Base-by-base conservation (phyloP, 2,797 vertebrate genomes). In the Centropyge bicolor region DNA sequence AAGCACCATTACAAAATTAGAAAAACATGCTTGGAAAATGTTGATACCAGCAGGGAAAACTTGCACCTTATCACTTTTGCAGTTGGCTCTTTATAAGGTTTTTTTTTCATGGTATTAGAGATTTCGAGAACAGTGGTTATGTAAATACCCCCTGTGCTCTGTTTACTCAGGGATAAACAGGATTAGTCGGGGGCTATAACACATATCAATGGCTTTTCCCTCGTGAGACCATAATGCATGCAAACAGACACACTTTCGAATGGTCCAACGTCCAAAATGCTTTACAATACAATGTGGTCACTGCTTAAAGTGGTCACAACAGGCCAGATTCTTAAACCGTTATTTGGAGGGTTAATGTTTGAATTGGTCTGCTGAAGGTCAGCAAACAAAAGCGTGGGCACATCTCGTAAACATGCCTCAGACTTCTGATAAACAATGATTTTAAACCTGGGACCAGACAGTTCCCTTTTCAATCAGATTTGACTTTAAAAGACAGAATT, bases 301-400 rank as follows among this genome's bases (percentile, higher is more conserved):
- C 27, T 74, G 48, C 24, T 75, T 75, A 81, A 80, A 73, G 62
- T 52, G 61, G 51, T 62, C 31, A 31, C 1, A 1, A 55, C 12
- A 64, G 65, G 60, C 10, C 61, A 70, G 66, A 74, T 65, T 70
- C 19, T 24, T 40, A n/a, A 41, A 41, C 48, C 55, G 41, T 54
- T 27, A 56, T 82, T 41, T 56, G 22, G 60, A 63, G 27, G 51
- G 86, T 90, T 87, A 89, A 92, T 90, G 71, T 87, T 91, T 93
- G 83, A 93, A 87, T 35, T 55, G 45, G 40, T 46, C n/a, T 66
- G 35, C 49, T 64, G 59, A 80, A 31, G 12, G 65, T 83, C 24
- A 64, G 80, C 82, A 88, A 89, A 89, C 82, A 84, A 7, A 8
- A 59, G 56, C 35, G 22, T 8, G 12, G 27, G 36, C 10, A 60